These are phyloP conservation scores for Crenuchus spilurus DNA, from an alignment of 2,797 vertebrate genomes.

Conservation along the genomic window DNA sequence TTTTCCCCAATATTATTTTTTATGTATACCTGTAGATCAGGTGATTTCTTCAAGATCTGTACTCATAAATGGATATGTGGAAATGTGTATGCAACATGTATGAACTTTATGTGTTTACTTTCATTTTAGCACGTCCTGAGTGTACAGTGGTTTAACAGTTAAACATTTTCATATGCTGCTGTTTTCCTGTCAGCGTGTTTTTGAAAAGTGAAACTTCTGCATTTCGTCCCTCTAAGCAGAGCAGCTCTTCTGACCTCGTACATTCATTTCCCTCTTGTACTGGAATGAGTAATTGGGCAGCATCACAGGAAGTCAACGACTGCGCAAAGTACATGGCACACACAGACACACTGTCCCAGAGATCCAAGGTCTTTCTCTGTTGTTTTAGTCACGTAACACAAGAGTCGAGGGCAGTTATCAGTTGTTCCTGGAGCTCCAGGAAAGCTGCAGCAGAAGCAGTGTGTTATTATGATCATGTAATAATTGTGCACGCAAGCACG, in stretches of 20 bases:
- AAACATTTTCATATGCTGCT: constrained; percentile 36
- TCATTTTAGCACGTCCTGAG: too few relatives aligned
- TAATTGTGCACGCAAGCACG: constrained; percentile 57
- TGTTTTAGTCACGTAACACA: constrained; percentile 27
- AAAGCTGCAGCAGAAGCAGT: constrained; percentile 63
- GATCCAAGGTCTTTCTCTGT: constrained; percentile 15
- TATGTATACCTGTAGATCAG: too few relatives aligned
- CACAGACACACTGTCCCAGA: neutral
- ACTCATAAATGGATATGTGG: too few relatives aligned
- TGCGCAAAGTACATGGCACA: constrained; percentile 1
- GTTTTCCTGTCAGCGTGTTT: constrained; percentile 47
- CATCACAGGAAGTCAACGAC: constrained; percentile 37
- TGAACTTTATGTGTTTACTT: neutral
- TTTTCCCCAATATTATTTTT: too few relatives aligned
- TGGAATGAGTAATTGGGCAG: constrained; percentile 40
- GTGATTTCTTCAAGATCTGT: too few relatives aligned
- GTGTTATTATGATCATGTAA: constrained; percentile 62
- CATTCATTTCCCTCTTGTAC: constrained; percentile 34
- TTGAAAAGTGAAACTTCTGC: constrained; percentile 54
- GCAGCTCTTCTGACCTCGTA: constrained; percentile 45
- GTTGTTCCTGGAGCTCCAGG: constrained; percentile 57
- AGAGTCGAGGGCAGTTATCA: constrained; percentile 42
- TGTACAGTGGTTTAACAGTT: neutral
- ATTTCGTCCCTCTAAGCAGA: constrained; percentile 45
- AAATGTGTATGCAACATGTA: too few relatives aligned